These are phyloP conservation scores for Exaiptasia diaphana DNA, from an alignment of 64 coral and sea anemone genomes.

Conservation along the genomic window DNA sequence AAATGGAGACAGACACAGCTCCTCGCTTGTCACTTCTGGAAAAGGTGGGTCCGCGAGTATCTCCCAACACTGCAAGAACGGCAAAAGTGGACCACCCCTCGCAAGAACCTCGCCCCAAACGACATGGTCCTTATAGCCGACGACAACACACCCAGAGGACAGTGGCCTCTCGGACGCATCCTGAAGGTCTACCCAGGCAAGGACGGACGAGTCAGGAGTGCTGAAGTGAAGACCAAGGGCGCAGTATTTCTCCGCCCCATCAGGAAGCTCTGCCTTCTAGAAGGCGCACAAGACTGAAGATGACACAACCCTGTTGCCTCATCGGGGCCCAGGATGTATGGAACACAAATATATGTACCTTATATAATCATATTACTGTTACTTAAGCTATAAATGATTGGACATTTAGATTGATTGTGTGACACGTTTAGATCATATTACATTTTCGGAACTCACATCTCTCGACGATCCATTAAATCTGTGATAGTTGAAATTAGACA, in stretches of 20 bases:
- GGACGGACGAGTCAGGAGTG: slow-evolving; percentile 34
- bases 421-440: not conserved
- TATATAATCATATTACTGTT: too few species aligned
- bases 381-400: too few species aligned
- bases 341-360: not conserved
- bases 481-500: not conserved
- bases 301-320: too few species aligned
- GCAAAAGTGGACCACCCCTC: not conserved
- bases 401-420: too few species aligned
- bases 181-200: slow-evolving; percentile 14
- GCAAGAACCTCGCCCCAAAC: not conserved
- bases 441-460: not conserved
- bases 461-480: not conserved
- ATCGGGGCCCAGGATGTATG: too few species aligned
- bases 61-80: slow-evolving; percentile 1
- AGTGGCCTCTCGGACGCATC: slow-evolving; percentile 27
- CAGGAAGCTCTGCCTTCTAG: not conserved
- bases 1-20: not conserved
- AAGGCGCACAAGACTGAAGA: too few species aligned
- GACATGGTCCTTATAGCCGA: slow-evolving; percentile 36
- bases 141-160: slow-evolving; percentile 7
- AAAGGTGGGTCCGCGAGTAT: not conserved
- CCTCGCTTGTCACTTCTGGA: not conserved
- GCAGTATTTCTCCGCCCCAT: not conserved
- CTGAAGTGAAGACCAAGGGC: slow-evolving; percentile 28